phyloP scores from a whole-genome alignment of 2,888 invertebrate genomes.

The Rhimphoctona megacephalus region DNA sequence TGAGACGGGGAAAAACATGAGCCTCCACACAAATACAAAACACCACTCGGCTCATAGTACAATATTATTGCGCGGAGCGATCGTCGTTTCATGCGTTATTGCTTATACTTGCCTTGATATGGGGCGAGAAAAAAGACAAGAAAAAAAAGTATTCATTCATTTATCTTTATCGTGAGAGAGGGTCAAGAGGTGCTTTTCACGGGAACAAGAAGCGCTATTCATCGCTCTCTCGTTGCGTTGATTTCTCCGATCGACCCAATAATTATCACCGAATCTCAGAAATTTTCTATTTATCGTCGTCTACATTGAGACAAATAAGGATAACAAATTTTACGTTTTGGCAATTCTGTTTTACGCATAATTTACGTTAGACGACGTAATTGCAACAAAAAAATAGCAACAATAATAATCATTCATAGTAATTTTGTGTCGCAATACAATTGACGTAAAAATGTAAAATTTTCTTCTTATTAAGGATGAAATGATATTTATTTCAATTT shows the following conservation, averaged over 20 bases:
- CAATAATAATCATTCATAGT: neutral
- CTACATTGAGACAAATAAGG: conserved; percentile 3
- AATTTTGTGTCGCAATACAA: neutral
- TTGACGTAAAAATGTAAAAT: neutral
- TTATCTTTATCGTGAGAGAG: conserved; percentile 72
- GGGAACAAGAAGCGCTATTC: conserved; percentile 70
- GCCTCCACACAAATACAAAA: neutral
- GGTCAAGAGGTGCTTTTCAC: conserved; percentile 71
- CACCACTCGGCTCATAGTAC: conserved; percentile 32
- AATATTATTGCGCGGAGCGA: conserved; percentile 30
- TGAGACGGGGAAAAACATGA: neutral
- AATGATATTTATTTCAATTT: too few relatives aligned
- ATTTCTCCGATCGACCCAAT: conserved; percentile 33
- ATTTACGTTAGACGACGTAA: neutral
- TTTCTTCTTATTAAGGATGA: too few relatives aligned
- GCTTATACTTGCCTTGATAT: neutral
- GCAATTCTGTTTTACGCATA: neutral
- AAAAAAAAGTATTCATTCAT: conserved; percentile 69
- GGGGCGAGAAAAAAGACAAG: neutral
- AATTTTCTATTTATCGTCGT: conserved; percentile 12
- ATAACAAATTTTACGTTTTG: neutral
- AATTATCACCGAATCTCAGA: conserved; percentile 41
- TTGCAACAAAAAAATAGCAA: neutral
- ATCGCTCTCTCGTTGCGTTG: conserved; percentile 10
- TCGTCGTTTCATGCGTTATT: conserved; percentile 25